Percentiles rank a stretch among this genome's conserved stretches.
Conservation (phyloP, 1,140 invertebrate species). For the Pectinophora gossypiella region DNA sequence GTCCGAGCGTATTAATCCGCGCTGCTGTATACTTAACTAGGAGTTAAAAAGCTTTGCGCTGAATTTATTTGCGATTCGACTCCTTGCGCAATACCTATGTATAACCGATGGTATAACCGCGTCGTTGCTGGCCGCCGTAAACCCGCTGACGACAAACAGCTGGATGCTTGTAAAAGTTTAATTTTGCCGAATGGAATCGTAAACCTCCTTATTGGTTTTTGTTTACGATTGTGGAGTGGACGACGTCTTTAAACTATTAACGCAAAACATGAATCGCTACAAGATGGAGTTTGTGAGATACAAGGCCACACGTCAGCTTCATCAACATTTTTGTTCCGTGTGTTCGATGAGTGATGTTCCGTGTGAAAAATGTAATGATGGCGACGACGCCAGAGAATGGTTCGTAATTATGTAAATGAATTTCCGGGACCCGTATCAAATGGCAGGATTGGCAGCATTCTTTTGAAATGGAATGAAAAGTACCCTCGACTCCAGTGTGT, state of each 20-base stretch:
- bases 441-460: conserved; percentile 6
- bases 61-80: not conserved
- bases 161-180: conserved; percentile 61
- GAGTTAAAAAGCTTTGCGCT: not conserved
- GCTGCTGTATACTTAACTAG: not conserved
- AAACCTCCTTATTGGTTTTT: conserved; percentile 56
- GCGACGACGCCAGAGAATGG: conserved; percentile 14
- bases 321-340: not conserved
- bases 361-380: not conserved
- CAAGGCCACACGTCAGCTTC: too few relatives aligned
- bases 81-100: not conserved
- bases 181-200: conserved; percentile 62
- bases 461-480: conserved; percentile 22
- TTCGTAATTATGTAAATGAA: conserved; percentile 22
- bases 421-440: conserved; percentile 20
- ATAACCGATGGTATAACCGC: not conserved
- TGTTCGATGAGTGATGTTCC: not conserved
- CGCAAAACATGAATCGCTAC: not conserved
- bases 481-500: not conserved
- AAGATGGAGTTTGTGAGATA: not conserved
- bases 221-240: conserved; percentile 53
- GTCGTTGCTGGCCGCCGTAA: conserved; percentile 24
- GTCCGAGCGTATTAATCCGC: not conserved
- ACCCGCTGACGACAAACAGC: conserved; percentile 42
- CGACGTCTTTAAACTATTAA: conserved; percentile 15